These are phyloP conservation scores for Larimichthys polyactis DNA, from an alignment of 2,113 vertebrate genomes.

Conservation along the genomic window DNA sequence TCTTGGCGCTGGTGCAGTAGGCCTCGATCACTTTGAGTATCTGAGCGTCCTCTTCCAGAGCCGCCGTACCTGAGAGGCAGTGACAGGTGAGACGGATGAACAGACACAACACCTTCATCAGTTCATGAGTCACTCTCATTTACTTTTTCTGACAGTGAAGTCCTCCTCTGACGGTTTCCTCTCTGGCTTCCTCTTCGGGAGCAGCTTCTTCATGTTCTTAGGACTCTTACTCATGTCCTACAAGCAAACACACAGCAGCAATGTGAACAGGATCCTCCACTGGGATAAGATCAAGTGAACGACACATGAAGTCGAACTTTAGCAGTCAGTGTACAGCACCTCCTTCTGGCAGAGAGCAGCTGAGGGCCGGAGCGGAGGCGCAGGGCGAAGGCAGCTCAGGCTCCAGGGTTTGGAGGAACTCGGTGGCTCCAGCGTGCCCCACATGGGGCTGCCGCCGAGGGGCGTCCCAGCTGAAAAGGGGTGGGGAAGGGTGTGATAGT, in stretches of 20 bases:
- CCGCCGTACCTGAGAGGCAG: constrained; percentile 90
- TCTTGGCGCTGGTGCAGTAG: constrained; percentile 98
- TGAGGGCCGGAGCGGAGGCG: constrained; percentile 92
- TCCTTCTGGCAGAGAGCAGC: constrained; percentile 96
- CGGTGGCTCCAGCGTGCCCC: constrained; percentile 93
- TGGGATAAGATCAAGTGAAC: neutral
- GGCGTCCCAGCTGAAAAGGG: constrained; percentile 86
- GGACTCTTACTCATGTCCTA: constrained; percentile 97
- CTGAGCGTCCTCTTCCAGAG: constrained; percentile 97
- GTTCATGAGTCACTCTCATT: neutral
- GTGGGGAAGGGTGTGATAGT: constrained; percentile 93
- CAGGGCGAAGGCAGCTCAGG: constrained; percentile 96
- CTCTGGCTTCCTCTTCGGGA: constrained; percentile 97
- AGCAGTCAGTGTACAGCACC: constrained; percentile 78
- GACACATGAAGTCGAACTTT: neutral
- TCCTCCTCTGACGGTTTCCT: constrained; percentile 98
- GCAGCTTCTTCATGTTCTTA: constrained; percentile 97
- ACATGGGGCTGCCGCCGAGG: constrained; percentile 86
- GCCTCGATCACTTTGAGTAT: constrained; percentile 99
- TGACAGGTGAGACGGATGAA: neutral
- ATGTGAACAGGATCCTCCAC: neutral
- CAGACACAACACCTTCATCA: too few relatives aligned
- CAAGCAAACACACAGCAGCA: neutral
- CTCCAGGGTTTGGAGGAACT: constrained; percentile 97
- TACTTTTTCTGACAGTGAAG: constrained; percentile 94